Percentiles rank a stretch among this genome's conserved stretches.
phyloP scores from a whole-genome alignment of 2,113 vertebrate genomes.

The Oryzias woworae region DNA sequence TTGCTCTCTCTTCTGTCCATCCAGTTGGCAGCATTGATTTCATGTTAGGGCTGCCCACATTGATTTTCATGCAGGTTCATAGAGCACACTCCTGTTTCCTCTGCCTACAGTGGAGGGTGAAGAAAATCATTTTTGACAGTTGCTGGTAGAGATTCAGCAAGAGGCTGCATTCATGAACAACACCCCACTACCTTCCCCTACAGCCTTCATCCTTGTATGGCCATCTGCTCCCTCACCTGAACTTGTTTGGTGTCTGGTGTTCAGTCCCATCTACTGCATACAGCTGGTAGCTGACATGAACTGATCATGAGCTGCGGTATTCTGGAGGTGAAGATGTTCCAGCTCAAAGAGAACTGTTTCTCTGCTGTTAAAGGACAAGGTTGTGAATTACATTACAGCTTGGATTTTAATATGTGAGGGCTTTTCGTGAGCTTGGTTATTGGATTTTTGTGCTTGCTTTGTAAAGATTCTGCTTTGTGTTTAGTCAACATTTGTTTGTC shows the following conservation, averaged over 20 bases:
- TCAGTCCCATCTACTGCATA: conserved; percentile 12
- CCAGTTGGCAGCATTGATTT: conserved; percentile 66
- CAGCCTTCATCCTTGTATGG: conserved; percentile 16
- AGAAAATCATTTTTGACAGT: conserved; percentile 69
- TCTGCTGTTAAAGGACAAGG: no score
- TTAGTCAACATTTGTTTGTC: no score
- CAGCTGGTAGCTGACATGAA: background rate
- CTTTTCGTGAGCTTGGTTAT: no score
- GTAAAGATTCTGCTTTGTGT: no score
- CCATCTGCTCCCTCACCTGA: conserved; percentile 18
- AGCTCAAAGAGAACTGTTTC: no score
- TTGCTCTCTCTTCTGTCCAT: conserved; percentile 39
- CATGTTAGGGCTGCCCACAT: conserved; percentile 74
- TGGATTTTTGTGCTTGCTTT: no score
- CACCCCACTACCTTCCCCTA: background rate
- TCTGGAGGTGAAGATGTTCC: no score
- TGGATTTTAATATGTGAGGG: no score
- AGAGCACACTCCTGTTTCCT: conserved; percentile 64
- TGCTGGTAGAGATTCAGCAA: conserved; percentile 41
- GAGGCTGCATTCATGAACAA: conserved; percentile 11
- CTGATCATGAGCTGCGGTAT: background rate
- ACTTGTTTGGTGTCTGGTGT: conserved; percentile 24
- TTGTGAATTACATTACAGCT: no score
- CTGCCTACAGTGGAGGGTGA: conserved; percentile 56
- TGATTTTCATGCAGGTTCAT: conserved; percentile 75